Conservation (phyloP, 2,888 invertebrate genomes). For the Plebejus melissa region DNA sequence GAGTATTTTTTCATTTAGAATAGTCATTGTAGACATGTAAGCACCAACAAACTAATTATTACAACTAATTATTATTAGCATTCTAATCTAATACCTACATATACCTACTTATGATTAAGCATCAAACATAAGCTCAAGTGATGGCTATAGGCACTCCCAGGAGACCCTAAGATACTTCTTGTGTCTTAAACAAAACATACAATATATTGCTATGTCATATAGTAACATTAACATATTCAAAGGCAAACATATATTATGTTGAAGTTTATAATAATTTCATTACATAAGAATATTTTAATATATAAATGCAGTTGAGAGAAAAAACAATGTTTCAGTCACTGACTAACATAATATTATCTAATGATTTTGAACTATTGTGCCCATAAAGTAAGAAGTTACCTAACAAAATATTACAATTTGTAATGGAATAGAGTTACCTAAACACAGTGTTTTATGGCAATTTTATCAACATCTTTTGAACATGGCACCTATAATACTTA, state of each 20-base stretch:
- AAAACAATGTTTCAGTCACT: not conserved
- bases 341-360: not conserved
- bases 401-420: not conserved
- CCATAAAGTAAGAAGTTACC: not conserved
- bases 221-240: not conserved
- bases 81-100: constrained; percentile 9
- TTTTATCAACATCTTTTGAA: not conserved
- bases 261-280: not conserved
- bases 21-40: constrained; percentile 5
- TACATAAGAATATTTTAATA: not conserved
- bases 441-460: constrained; percentile 2
- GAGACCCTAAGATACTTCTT: constrained; percentile 17
- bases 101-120: constrained; percentile 17
- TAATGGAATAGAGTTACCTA: constrained; percentile 12
- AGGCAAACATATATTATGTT: not conserved
- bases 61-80: constrained; percentile 18
- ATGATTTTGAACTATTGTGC: not conserved
- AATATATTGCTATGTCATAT: not conserved
- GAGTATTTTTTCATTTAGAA: constrained; percentile 25
- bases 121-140: constrained; percentile 24
- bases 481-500: constrained; percentile 4
- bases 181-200: constrained; percentile 8
- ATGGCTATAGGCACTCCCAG: constrained; percentile 22
- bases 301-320: not conserved
- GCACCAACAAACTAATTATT: constrained; percentile 25